Base-by-base conservation (phyloP, 2,888 invertebrate species). In the Hirtodrosophila histrioides region DNA sequence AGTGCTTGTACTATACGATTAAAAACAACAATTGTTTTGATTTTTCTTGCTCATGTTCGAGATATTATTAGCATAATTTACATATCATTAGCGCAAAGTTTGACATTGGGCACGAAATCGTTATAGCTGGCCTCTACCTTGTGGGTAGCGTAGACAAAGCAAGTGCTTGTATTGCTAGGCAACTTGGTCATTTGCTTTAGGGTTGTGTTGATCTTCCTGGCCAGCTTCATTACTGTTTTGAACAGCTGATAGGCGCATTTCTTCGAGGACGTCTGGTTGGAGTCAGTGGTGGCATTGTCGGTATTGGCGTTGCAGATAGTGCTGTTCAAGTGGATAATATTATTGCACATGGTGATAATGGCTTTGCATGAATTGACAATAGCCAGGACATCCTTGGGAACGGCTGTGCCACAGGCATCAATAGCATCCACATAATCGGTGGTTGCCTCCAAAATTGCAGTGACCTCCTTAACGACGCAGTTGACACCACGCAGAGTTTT, bases 361-460 rank as follows among this genome's bases (percentile, higher is more conserved):
- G 55, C 0, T 35, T 71, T 74, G 51, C 51, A 67, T 3, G 41
- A 68, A 7, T 45, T 4, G 5, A 85, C 49, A 36, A 79, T 63
- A 9, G 41, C 51, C 6, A 35, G 44, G 4, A 79, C 58, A 37
- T 85, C 86, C 50, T 71, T 71, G 58, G 79, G 82, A 10, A 85
- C 41, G 4, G 40, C 36, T 0, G 45, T 44, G 37, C 71, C 56
- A 55, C 79, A 79, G 6, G 11, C 10, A 37, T 58, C 69, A n/a
- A 82, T n/a, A 0, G 53, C 44, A 10, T 71, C 68, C 5, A 82
- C 40, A 35, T 85, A 79, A 3, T 7, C 3, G 27, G 82, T 78
- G 48, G 57, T 44, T 8, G 71, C 62, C 0, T 6, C 10, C 46
- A 85, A 4, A 0, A 85, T 37, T 1, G 5, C 43, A n/a, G 31